Base-by-base conservation (phyloP, 23 tunicate species). In the Diplosoma virens region DNA sequence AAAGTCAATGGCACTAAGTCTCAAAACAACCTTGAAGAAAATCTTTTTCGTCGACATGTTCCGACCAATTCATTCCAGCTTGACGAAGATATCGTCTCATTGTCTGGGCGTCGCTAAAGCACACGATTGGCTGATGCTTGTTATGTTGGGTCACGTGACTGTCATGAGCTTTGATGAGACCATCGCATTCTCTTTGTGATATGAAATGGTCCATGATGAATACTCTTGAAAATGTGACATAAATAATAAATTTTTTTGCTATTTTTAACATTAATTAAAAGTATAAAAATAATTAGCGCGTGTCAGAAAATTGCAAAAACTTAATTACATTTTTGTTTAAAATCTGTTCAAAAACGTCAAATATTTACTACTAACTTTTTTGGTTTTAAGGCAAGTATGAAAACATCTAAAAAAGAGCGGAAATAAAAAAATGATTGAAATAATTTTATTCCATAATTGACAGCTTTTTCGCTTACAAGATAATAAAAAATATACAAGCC, bases 151-250 rank as follows among this genome's bases (percentile, higher is more conserved):
- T 45, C 63, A 86, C 59, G 79, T 86, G 93, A 45, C 45, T 41
- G 37, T 54, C 48, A 54, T 86, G 93, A 56, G 84, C 93, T 67
- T 64, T 77, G 75, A 86, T 79, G 45, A 86, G 52, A 0, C 93
- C 93, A 26, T 86, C 83, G 47, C 93, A 86, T 79, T 86, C 93
- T 28, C 52, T 30, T 24, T 50, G 30, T 11, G 93, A 61, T 1
- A 89, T 55, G 52, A 89, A 89, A 26, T 89, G 34, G 34, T 82
- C 88, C 96, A 89, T 89, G 52, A 86, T 71, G 70, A 28, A 89
- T 24, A 89, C 68, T 28, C 96, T 89, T 80, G 0, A 45, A 66
- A 76, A 22, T n/a, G n/a, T n/a, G n/a, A n/a, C n/a, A n/a, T n/a
- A n/a, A n/a, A n/a, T n/a, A n/a, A n/a, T n/a, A n/a, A n/a, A n/a